Evolutionary conservation across 2,888 invertebrate genomes (phyloP).

Genomic region (Chymomyza fuscimana): DNA sequence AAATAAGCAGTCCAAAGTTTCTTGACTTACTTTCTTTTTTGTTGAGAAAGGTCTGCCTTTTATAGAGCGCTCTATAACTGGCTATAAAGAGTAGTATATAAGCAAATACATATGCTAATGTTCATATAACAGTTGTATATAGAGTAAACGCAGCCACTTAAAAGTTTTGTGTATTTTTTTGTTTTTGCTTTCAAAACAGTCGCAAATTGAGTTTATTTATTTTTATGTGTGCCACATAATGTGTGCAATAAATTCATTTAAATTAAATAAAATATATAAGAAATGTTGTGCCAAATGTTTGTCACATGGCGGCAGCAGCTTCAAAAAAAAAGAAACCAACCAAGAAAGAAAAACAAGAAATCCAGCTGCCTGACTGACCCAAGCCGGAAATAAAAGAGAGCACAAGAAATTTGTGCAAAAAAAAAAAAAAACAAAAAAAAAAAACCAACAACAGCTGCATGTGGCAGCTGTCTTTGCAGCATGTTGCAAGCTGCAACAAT

Average conservation of each 20-base stretch:
- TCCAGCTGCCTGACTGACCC: background rate
- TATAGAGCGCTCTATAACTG: background rate
- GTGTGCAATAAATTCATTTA: background rate
- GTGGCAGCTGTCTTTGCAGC: background rate
- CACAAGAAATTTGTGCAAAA: background rate
- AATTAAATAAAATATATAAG: background rate
- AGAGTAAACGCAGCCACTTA: background rate
- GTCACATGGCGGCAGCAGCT: background rate
- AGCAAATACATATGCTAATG: background rate
- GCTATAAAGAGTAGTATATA: background rate
- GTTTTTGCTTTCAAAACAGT: slow-evolving; percentile 9
- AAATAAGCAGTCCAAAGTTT: background rate
- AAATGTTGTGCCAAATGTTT: background rate
- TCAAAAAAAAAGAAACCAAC: too few species aligned
- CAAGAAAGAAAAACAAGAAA: background rate
- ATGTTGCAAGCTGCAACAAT: background rate
- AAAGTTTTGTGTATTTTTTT: background rate
- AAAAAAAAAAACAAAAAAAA: background rate
- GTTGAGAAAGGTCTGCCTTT: slow-evolving; percentile 62
- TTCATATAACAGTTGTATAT: background rate
- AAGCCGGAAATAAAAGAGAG: background rate
- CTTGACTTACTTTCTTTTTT: slow-evolving; percentile 61
- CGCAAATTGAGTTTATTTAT: slow-evolving; percentile 64
- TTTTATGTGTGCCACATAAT: slow-evolving; percentile 46
- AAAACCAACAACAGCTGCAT: background rate